Evolutionary conservation across 2,113 vertebrate genomes (phyloP), one percentile per base, ranked within the genome.

Genomic region (Morone chrysops): DNA sequence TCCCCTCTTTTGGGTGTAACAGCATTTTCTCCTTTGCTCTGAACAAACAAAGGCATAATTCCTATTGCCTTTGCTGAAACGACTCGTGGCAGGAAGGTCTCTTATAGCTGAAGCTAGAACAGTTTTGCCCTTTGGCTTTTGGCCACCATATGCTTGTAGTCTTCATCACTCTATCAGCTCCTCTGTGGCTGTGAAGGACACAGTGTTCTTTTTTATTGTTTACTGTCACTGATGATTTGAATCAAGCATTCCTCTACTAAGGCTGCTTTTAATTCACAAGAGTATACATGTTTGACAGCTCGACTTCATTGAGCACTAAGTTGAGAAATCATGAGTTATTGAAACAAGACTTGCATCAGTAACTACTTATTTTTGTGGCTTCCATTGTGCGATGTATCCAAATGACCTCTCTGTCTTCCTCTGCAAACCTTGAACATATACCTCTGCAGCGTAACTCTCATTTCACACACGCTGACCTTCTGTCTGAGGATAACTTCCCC

Each of bases 401-500:
- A 31, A 45, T 63, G 2, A 36, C 56, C 67, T 61, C 67, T 66
- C 11, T 6, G 17, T 48, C 17, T 36, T 54, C 40, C 20, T 22
- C 8, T 47, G 73, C 56, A 31, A 43, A n/a, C 54, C 25, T 16
- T 10, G 25, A 74, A 2, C 75, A 60, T 25, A 56, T 25, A 47
- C 40, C 45, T 78, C 45, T 60, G 51, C 25, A 51, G 43, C 8
- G 2, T 48, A n/a, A 57, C 31, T 43, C 56, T 72, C 38, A 53
- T 45, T 83, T 75, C 8, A 67, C 38, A 75, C 18, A 25, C 1
- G 0, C 25, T 80, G 82, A 85, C 77, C 83, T 73, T 75, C 16
- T 8, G 14, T 76, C 60, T 65, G 17, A 83, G 83, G 85, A 80
- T 77, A 91, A 4, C 70, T 25, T 86, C 50, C 38, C 54, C 1